Conservation (phyloP, 2,888 invertebrate genomes). For the Acrocyrtus sp. region DNA sequence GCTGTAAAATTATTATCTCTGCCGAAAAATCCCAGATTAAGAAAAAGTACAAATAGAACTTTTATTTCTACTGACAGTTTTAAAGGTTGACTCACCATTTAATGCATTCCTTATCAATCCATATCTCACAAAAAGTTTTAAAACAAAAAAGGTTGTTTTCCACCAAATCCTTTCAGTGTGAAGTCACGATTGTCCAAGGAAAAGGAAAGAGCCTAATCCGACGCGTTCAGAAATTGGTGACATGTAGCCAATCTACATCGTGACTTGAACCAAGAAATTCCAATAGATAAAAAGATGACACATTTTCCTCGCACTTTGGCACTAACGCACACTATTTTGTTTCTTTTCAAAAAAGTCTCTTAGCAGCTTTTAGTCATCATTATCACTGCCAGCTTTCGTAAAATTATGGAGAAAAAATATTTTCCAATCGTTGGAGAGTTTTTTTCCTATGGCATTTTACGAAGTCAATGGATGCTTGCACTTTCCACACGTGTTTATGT, state of each 20-base stretch:
- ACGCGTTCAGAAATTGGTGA: neutral
- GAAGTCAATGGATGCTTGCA: no score
- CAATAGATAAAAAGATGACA: conserved; percentile 1
- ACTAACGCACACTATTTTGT: neutral
- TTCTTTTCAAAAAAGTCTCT: no score
- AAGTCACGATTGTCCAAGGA: neutral
- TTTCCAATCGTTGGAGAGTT: no score
- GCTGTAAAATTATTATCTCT: no score
- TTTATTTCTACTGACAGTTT: no score
- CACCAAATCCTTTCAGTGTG: neutral
- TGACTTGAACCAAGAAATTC: conserved; percentile 1
- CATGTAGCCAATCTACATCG: conserved; percentile 6
- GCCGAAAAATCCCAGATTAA: no score
- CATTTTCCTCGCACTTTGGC: conserved; percentile 4
- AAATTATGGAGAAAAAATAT: no score
- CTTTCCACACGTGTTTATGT: conserved; percentile 12
- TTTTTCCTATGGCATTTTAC: no score
- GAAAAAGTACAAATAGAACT: conserved; percentile 30
- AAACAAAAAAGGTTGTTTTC: conserved; percentile 25
- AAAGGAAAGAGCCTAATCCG: neutral
- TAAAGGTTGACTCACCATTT: conserved; percentile 28
- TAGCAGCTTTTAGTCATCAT: no score
- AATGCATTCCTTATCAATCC: conserved; percentile 25
- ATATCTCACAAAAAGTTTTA: conserved; percentile 24
- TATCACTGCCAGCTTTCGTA: no score